Evolutionary conservation across 2,888 invertebrate species (phyloP), one percentile per base, ranked within the genome.

Genomic region (Margaritifera margaritifera): DNA sequence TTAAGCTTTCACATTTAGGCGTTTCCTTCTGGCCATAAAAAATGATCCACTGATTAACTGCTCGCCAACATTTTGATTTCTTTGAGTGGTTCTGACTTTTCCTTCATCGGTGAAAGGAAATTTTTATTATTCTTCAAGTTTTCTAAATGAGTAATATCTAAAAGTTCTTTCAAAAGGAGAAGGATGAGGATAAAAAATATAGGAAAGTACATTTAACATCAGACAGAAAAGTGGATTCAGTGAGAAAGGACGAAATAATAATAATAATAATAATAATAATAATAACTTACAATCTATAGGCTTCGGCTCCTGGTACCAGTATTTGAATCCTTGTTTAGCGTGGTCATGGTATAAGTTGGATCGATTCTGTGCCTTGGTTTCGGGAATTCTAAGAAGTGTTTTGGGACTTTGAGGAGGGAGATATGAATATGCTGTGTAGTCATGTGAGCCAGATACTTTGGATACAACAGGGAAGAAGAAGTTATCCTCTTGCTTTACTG

Each of bases 251-350:
- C 18, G 55, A 22, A 24, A 55, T 8, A 55, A n/a, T 55, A 22
- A n/a, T 20, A 55, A 55, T 20, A 55, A 20, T 42, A 31, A 51
- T 31, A 56, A 53, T 19, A 19, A 53, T 20, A 50, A 56, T n/a
- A 8, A 20, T 64, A 66, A 84, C 85, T 84, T 81, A 85, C 85
- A 82, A 64, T 83, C 81, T 62, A 85, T 81, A 1, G 83, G 84
- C 66, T 85, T 82, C 8, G 79, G 81, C 57, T 84, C 83, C 31
- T 81, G 72, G 58, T 81, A 81, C 85, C 85, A 85, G 68, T 84
- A 84, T 66, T 80, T 73, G 68, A 83, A 85, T 15, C 84, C 84
- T 50, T 75, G 74, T 61, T 75, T 79, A 8, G 85, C 84, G 27
- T 80, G 79, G 15, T 80, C 69, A 51, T 79, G 77, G 71, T 72